Evolutionary conservation across 1,140 invertebrate species (phyloP).

Genomic region (Eurytemora carolleeae): DNA sequence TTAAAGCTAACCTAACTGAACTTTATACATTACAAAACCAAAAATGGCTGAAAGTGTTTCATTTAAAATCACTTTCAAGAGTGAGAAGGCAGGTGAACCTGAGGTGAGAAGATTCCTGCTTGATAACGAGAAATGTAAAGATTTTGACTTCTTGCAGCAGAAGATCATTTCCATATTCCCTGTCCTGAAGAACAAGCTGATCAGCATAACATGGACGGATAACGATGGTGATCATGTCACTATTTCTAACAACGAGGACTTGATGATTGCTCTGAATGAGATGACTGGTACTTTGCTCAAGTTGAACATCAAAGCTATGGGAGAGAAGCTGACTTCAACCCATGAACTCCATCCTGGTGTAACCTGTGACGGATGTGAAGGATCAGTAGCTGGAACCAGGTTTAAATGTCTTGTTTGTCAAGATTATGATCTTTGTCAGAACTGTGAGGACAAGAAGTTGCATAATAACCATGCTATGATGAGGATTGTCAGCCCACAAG

Average conservation of each 20-base stretch:
- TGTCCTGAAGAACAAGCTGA: no score
- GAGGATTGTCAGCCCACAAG: no score
- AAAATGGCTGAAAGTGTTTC: no score
- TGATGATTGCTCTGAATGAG: background rate
- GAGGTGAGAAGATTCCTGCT: no score
- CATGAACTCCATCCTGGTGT: background rate
- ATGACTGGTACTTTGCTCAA: background rate
- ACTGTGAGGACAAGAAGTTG: constrained; percentile 73
- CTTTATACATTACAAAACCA: no score
- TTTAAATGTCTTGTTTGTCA: constrained; percentile 98
- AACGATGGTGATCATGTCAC: background rate
- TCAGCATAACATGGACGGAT: background rate
- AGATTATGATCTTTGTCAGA: constrained; percentile 93
- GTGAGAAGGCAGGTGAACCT: no score
- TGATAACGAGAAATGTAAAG: no score
- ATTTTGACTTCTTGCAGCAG: no score
- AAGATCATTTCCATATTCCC: no score
- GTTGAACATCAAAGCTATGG: background rate
- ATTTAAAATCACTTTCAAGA: no score
- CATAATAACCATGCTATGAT: background rate
- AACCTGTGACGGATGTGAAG: constrained; percentile 23
- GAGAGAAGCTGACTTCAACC: background rate
- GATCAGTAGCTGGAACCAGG: constrained; percentile 44
- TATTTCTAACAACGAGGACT: background rate
- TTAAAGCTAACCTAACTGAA: no score